These are phyloP conservation scores for Oreonectes daqikongensis DNA, from an alignment of 2,797 vertebrate genomes.

Conservation along the genomic window DNA sequence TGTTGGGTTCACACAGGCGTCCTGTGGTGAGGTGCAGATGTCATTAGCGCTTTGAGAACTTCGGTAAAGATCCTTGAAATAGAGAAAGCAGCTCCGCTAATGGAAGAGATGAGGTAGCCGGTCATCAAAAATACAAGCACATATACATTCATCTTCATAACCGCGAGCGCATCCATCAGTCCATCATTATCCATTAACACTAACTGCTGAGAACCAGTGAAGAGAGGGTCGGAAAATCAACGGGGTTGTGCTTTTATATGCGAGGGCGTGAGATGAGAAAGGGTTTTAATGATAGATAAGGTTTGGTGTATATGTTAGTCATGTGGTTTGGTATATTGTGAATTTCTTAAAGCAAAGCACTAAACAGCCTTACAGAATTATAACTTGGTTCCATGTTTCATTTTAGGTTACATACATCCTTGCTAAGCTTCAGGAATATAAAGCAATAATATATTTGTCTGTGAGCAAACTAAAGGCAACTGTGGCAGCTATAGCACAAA, in stretches of 20 bases:
- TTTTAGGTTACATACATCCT: background rate
- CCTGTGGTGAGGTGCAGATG: conserved; percentile 27
- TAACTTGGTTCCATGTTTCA: background rate
- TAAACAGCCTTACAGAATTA: background rate
- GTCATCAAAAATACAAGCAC: conserved; percentile 24
- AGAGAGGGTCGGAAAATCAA: conserved; percentile 8
- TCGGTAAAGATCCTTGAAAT: conserved; percentile 14
- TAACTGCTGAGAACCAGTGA: conserved; percentile 22
- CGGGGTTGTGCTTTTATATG: conserved; percentile 5
- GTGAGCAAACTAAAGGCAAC: background rate
- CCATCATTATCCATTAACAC: conserved; percentile 30
- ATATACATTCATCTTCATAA: conserved; percentile 45
- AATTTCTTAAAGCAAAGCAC: too few relatives aligned
- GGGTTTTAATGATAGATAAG: background rate
- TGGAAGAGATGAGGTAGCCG: conserved; percentile 27
- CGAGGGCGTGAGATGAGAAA: background rate
- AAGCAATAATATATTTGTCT: background rate
- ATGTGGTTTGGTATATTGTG: background rate
- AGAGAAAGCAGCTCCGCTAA: conserved; percentile 5
- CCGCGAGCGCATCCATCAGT: conserved; percentile 22
- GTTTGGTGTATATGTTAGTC: background rate
- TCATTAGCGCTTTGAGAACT: conserved; percentile 22
- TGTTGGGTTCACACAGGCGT: background rate
- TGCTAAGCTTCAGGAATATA: background rate
- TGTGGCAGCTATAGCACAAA: background rate